Evolutionary conservation across 2,113 vertebrate genomes (phyloP).

Genomic region (Pseudorasbora parva): DNA sequence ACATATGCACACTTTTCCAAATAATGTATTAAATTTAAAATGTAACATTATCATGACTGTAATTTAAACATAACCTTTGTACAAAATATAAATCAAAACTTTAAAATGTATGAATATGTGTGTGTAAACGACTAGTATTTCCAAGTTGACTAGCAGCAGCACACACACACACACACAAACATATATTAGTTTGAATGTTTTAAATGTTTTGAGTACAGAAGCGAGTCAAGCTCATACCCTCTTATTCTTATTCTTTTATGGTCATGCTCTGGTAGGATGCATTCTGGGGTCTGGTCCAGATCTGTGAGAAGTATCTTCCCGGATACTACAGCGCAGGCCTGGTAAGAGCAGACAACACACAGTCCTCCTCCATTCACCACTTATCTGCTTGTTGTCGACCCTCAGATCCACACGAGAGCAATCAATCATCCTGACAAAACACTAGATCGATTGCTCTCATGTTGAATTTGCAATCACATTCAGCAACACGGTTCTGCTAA

Average conservation of each 20-base stretch:
- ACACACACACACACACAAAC: too few species aligned
- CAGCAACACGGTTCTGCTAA: background rate
- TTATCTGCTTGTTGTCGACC: background rate
- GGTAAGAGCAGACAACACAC: slow-evolving; percentile 65
- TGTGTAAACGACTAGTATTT: too few species aligned
- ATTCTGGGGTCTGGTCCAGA: slow-evolving; percentile 82
- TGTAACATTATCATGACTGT: too few species aligned
- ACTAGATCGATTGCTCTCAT: background rate
- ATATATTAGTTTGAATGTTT: background rate
- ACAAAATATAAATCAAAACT: too few species aligned
- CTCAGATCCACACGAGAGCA: background rate
- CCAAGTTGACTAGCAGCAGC: too few species aligned
- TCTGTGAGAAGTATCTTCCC: slow-evolving; percentile 84
- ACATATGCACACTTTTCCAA: too few species aligned
- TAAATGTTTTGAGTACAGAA: background rate
- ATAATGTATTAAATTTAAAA: too few species aligned
- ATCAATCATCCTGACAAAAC: background rate
- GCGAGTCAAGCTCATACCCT: background rate
- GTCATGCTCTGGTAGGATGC: slow-evolving; percentile 71
- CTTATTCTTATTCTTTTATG: slow-evolving; percentile 1
- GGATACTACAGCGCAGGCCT: slow-evolving; percentile 83
- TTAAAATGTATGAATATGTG: too few species aligned
- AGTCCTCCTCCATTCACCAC: background rate
- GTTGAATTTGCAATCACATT: background rate
- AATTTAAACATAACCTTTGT: too few species aligned